Evolutionary conservation across 2,888 invertebrate genomes (phyloP).

Genomic region (Zygothrica quintamaculata): DNA sequence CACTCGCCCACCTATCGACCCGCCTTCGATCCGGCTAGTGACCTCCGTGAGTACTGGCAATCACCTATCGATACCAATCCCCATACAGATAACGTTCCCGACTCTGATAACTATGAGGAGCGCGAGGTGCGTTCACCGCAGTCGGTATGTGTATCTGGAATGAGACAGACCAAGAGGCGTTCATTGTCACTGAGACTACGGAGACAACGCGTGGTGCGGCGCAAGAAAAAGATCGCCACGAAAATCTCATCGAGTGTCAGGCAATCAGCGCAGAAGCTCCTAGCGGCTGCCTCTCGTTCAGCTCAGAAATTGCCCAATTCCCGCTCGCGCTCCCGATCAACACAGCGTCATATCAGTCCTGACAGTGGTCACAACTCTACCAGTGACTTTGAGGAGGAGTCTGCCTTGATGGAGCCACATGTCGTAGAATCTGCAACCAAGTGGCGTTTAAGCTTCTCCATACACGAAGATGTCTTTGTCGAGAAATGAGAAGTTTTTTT

Average conservation of each 20-base stretch:
- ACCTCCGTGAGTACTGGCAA: conserved; percentile 84
- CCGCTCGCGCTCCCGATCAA: conserved; percentile 16
- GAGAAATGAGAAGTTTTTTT: conserved; percentile 28
- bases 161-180: conserved; percentile 25
- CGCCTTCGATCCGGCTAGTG: conserved; percentile 84
- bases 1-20: conserved; percentile 83
- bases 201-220: conserved; percentile 81
- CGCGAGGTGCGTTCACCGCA: conserved; percentile 81
- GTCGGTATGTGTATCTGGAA: neutral
- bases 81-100: too few species aligned
- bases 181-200: conserved; percentile 66
- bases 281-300: conserved; percentile 56
- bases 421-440: conserved; percentile 67
- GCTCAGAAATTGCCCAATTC: conserved; percentile 47
- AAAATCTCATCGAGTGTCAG: conserved; percentile 73
- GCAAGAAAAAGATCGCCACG: conserved; percentile 76
- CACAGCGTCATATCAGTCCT: conserved; percentile 75
- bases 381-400: conserved; percentile 66
- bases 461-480: conserved; percentile 85
- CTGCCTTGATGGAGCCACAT: conserved; percentile 19
- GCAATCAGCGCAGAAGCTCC: conserved; percentile 77
- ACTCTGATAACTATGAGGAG: conserved; percentile 67
- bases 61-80: conserved; percentile 9
- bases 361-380: conserved; percentile 84
- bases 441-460: conserved; percentile 84